Percentiles rank a stretch among this genome's conserved stretches.
These are phyloP conservation scores for Cephus nigrinus DNA, from an alignment of 2,888 invertebrate species.

Conservation along the genomic window DNA sequence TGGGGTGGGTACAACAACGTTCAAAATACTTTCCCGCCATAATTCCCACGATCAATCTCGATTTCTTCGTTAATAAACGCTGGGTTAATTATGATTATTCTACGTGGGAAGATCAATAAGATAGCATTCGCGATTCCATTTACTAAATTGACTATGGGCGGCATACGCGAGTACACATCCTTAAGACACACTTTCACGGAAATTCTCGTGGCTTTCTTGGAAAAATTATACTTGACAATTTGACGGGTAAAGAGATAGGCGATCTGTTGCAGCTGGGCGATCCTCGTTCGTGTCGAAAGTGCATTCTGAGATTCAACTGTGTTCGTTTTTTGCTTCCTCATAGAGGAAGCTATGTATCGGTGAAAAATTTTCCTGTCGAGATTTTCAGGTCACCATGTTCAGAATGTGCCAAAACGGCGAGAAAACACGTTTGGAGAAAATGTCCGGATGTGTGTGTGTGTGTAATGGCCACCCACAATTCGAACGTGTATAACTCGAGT, in stretches of 20 bases:
- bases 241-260: not conserved
- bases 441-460: no score
- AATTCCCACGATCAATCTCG: not conserved
- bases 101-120: not conserved
- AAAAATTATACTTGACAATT: not conserved
- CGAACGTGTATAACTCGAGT: no score
- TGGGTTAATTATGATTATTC: not conserved
- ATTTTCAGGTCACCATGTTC: no score
- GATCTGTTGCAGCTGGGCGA: not conserved
- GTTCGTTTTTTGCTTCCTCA: not conserved
- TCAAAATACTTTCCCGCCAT: not conserved
- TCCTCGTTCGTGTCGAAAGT: not conserved
- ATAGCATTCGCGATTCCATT: not conserved
- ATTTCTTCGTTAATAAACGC: not conserved
- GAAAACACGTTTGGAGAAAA: no score
- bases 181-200: slow-evolving; percentile 24
- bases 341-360: no score
- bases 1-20: not conserved
- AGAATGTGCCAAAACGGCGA: no score
- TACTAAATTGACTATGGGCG: not conserved
- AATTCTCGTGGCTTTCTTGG: slow-evolving; percentile 11
- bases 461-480: no score
- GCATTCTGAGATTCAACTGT: not conserved
- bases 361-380: no score
- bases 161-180: not conserved